Evolutionary conservation across 2,797 vertebrate species (phyloP), one percentile per base, ranked within the genome.

Genomic region (Ceryle rudis): DNA sequence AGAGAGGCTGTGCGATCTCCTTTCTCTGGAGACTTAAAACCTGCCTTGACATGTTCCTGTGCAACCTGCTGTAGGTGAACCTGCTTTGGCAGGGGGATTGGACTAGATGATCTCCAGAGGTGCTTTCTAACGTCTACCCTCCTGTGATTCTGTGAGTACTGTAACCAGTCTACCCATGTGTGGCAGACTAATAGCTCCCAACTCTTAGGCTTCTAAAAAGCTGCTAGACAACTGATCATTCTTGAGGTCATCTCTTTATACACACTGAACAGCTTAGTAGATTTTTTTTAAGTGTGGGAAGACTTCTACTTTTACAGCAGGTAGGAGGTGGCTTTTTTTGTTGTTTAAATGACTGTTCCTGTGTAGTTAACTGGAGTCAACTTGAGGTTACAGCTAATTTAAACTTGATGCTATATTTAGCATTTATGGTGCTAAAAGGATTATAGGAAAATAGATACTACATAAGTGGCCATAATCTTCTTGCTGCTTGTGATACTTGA

Each of bases 361-460:
- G 16, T 1, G 0, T 52, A 15, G 54, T 86, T 90, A 84, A 60
- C 47, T 75, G 70, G 44, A 91, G 77, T 90, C 70, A 82, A 26
- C 17, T 31, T 58, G 67, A 91, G 88, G 90, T 90, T 93, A 94
- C 81, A 73, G 85, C 64, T 89, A 95, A 95, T 94, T 96, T 96
- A 89, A 93, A 77, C 60, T 80, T 52, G 35, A 44, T 47, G 47
- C 73, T 96, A 82, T 93, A 90, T 94, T 94, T 94, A 95, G 80
- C 73, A 84, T 89, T 96, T 95, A 96, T 96, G 87, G 94, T 91
- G 85, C 70, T 96, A 89, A 95, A 97, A 93, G 93, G 91, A 95
- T 96, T 96, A 86, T 96, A 95, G 88, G 82, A 96, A 96, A 97
- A 97, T 81, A 97, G 94, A 95, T 96, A 75, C 89, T 89, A 26